Evolutionary conservation across 92 coral and sea anemone species (phyloP).

Genomic region (Ricordea florida): DNA sequence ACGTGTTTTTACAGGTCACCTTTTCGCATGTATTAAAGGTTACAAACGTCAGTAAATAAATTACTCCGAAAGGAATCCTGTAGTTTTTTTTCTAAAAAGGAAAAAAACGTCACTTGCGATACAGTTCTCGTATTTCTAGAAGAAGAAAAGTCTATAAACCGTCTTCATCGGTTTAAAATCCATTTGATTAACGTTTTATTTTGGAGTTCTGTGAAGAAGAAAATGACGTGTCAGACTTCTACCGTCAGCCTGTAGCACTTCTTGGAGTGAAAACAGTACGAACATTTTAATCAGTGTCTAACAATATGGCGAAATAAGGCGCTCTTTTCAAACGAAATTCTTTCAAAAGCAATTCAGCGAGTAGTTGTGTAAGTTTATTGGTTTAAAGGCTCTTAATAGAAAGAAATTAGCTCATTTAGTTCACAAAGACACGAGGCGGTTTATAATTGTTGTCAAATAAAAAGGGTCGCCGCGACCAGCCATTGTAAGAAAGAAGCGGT

Average conservation of each 20-base stretch:
- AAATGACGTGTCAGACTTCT: too few relatives aligned
- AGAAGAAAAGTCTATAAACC: too few relatives aligned
- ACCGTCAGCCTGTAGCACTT: not conserved
- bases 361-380: slow-evolving; percentile 59
- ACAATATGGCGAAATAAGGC: slow-evolving; percentile 2
- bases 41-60: too few relatives aligned
- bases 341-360: slow-evolving; percentile 47
- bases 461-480: slow-evolving; percentile 57
- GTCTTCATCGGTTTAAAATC: too few relatives aligned
- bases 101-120: too few relatives aligned
- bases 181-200: too few relatives aligned
- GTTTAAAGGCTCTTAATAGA: slow-evolving; percentile 56
- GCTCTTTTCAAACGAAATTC: slow-evolving; percentile 57
- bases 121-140: too few relatives aligned
- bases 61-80: too few relatives aligned
- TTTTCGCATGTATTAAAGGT: too few relatives aligned
- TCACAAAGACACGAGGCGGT: slow-evolving; percentile 71
- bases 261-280: not conserved
- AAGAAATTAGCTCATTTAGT: slow-evolving; percentile 59
- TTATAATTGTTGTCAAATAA: slow-evolving; percentile 31
- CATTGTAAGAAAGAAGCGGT: slow-evolving; percentile 37
- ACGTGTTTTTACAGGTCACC: too few relatives aligned
- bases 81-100: too few relatives aligned
- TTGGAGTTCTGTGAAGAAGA: too few relatives aligned
- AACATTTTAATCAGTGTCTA: not conserved